phyloP scores from a whole-genome alignment of 2,113 vertebrate genomes.

The Oplegnathus fasciatus region DNA sequence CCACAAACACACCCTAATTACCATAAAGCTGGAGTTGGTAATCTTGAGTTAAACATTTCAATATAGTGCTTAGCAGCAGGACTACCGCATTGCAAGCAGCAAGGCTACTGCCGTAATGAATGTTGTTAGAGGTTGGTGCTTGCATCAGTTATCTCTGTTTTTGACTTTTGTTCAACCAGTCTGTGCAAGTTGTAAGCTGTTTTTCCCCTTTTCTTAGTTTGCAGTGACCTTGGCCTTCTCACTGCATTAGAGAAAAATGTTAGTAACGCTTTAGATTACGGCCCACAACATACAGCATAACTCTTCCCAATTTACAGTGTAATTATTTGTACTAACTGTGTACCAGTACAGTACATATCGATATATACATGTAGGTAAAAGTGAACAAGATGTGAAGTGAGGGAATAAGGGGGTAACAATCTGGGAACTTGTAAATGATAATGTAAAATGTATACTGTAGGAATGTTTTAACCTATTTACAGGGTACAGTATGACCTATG shows the following conservation, averaged over 20 bases:
- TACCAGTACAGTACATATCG: background rate
- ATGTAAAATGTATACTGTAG: background rate
- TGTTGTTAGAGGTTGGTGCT: slow-evolving; percentile 9
- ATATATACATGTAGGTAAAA: background rate
- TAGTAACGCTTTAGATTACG: background rate
- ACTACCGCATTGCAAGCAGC: slow-evolving; percentile 12
- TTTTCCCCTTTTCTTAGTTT: slow-evolving; percentile 1
- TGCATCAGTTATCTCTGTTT: background rate
- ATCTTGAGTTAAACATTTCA: slow-evolving; percentile 22
- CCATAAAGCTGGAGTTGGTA: slow-evolving; percentile 24
- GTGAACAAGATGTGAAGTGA: background rate
- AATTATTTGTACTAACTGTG: background rate
- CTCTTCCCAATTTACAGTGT: background rate
- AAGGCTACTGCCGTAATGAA: slow-evolving; percentile 13
- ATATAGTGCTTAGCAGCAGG: slow-evolving; percentile 11
- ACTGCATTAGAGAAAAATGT: slow-evolving; percentile 18
- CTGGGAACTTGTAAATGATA: background rate
- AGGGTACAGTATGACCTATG: background rate
- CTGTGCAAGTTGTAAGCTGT: background rate
- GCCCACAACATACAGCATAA: background rate
- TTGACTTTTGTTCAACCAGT: background rate
- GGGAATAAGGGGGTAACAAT: too few relatives aligned
- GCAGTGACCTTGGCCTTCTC: background rate
- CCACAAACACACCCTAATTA: slow-evolving; percentile 47
- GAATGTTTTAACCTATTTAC: background rate